phyloP scores from a whole-genome alignment of 2,888 invertebrate genomes.

The Drosophila longiperda region DNA sequence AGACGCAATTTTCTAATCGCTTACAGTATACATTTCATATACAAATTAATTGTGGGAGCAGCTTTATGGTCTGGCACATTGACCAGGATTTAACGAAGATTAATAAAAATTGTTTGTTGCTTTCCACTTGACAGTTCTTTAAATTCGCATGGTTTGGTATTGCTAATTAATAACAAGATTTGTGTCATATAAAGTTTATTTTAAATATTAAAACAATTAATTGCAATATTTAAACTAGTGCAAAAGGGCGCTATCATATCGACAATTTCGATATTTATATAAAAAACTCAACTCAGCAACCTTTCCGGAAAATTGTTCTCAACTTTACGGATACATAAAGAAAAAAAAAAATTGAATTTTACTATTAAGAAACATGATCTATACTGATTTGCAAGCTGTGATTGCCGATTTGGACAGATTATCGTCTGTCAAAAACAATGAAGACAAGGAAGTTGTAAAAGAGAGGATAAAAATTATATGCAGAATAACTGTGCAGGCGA shows the following conservation, averaged over 20 bases:
- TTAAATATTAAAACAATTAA: background rate
- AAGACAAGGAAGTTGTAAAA: too few species aligned
- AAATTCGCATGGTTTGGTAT: conserved; percentile 65
- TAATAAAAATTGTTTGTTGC: conserved; percentile 86
- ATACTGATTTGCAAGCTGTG: too few species aligned
- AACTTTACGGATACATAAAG: background rate
- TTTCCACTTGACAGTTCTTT: conserved; percentile 48
- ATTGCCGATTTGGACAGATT: too few species aligned
- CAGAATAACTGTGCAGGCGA: too few species aligned
- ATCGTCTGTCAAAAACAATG: too few species aligned
- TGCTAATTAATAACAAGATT: conserved; percentile 7
- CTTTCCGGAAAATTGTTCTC: background rate
- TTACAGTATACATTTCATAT: conserved; percentile 55
- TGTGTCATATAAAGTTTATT: background rate
- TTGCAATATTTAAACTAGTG: background rate
- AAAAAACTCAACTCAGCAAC: background rate
- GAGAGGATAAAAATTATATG: too few species aligned
- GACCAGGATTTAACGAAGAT: conserved; percentile 52
- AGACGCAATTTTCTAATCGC: conserved; percentile 43
- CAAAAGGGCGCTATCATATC: background rate
- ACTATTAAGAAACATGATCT: too few species aligned
- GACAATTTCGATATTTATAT: background rate
- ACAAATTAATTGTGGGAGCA: conserved; percentile 58
- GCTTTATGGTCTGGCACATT: conserved; percentile 46
- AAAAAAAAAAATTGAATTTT: too few species aligned